Percentiles rank a stretch among this genome's conserved stretches.
phyloP scores from a whole-genome alignment of 2,797 vertebrate species.

The Tachyglossus aculeatus region DNA sequence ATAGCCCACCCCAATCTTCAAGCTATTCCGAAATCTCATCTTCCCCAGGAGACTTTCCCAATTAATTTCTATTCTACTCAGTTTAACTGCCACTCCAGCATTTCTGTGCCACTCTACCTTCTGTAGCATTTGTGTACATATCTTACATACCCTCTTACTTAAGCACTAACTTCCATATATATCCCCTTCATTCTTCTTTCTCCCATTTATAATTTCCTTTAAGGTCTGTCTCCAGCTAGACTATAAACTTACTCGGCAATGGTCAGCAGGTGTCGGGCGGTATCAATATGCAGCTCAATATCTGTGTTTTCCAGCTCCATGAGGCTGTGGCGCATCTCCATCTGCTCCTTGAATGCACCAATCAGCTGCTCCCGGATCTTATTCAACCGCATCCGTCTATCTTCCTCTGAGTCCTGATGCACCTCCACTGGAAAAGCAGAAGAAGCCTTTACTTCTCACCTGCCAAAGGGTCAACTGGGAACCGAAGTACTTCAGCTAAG shows the following conservation, averaged over 20 bases:
- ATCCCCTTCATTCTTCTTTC: too few relatives aligned
- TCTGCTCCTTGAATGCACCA: slow-evolving; percentile 57
- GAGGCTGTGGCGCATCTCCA: slow-evolving; percentile 59
- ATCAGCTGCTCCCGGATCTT: slow-evolving; percentile 50
- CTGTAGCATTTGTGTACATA: too few relatives aligned
- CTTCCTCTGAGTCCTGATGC: slow-evolving; percentile 17
- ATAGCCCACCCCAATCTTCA: too few relatives aligned
- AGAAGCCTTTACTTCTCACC: neutral
- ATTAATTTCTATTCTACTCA: too few relatives aligned
- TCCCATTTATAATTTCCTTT: too few relatives aligned
- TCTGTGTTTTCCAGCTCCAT: slow-evolving; percentile 68
- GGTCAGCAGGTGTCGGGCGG: slow-evolving; percentile 65
- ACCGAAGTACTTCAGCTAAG: too few relatives aligned
- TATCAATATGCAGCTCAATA: slow-evolving; percentile 50
- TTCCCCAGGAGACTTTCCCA: too few relatives aligned
- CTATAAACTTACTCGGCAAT: slow-evolving; percentile 59
- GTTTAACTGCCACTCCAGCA: too few relatives aligned
- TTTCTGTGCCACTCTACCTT: too few relatives aligned
- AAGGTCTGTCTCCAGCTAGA: accelerated
- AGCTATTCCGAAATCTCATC: too few relatives aligned
- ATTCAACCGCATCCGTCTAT: slow-evolving; percentile 25
- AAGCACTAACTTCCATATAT: too few relatives aligned
- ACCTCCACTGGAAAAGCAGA: neutral
- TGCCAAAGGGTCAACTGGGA: neutral
- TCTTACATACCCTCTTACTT: too few relatives aligned